Evolutionary conservation across 2,113 vertebrate genomes (phyloP).

Genomic region (Heloderma charlesbogerti): DNA sequence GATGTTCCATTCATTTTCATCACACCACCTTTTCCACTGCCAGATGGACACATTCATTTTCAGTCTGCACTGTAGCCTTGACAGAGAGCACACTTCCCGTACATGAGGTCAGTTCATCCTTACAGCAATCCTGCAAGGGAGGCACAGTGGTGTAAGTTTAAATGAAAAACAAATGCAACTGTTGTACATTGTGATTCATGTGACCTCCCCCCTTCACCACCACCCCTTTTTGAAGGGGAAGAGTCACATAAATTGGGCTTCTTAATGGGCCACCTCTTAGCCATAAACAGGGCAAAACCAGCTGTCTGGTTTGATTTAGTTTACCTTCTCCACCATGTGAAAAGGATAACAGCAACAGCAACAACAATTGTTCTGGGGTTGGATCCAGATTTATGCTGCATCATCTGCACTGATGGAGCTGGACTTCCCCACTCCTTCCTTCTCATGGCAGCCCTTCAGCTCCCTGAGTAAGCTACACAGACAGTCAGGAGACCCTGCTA

Average conservation of each 20-base stretch:
- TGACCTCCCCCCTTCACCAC: too few species aligned
- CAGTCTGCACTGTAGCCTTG: background rate
- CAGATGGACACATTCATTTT: background rate
- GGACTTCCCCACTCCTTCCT: too few species aligned
- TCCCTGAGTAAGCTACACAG: too few species aligned
- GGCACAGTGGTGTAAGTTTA: background rate
- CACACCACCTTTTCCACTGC: background rate
- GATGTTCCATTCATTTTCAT: background rate
- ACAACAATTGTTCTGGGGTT: too few species aligned
- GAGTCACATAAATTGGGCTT: background rate
- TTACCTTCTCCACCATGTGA: background rate
- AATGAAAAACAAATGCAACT: background rate
- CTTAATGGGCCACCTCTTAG: background rate
- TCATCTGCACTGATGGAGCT: too few species aligned
- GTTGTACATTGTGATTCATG: background rate
- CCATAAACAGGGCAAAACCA: too few species aligned
- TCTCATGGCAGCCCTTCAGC: too few species aligned
- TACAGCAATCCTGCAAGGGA: background rate
- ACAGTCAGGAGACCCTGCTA: too few species aligned
- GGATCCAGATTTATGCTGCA: too few species aligned
- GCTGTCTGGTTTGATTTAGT: background rate
- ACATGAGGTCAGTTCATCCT: background rate
- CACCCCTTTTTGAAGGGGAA: background rate
- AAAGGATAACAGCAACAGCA: too few species aligned
- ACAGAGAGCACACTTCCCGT: too few species aligned